phyloP scores from a whole-genome alignment of 2,888 invertebrate species.

The Tipula helvola region DNA sequence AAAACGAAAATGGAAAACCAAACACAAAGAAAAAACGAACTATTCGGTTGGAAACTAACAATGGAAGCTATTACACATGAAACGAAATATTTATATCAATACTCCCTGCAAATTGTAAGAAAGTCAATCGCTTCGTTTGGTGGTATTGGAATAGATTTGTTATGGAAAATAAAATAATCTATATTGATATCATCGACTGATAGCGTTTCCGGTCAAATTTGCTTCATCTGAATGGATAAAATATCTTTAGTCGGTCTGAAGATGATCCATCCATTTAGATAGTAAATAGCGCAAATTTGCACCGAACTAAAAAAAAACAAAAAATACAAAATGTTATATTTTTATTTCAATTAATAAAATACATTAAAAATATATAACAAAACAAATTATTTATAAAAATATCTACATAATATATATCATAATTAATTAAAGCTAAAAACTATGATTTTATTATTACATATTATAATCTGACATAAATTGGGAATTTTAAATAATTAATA shows the following conservation, averaged over 20 bases:
- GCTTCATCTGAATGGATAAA: background rate
- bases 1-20: background rate
- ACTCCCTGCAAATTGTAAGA: slow-evolving; percentile 18
- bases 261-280: background rate
- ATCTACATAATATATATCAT: background rate
- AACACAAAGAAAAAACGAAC: background rate
- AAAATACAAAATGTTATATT: background rate
- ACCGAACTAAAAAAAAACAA: slow-evolving; percentile 6
- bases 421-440: slow-evolving; percentile 4
- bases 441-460: background rate
- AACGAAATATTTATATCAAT: slow-evolving; percentile 10
- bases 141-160: background rate
- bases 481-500: slow-evolving; percentile 12
- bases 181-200: background rate
- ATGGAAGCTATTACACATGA: background rate
- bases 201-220: background rate
- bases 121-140: slow-evolving; percentile 16
- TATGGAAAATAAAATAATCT: background rate
- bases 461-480: slow-evolving; percentile 17
- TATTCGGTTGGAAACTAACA: background rate
- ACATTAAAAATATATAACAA: background rate
- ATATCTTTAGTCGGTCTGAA: background rate
- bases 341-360: slow-evolving; percentile 6
- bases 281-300: slow-evolving; percentile 8
- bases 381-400: background rate